Base-by-base conservation (phyloP, 2,797 vertebrate genomes). In the Percopsis omiscomaycus region DNA sequence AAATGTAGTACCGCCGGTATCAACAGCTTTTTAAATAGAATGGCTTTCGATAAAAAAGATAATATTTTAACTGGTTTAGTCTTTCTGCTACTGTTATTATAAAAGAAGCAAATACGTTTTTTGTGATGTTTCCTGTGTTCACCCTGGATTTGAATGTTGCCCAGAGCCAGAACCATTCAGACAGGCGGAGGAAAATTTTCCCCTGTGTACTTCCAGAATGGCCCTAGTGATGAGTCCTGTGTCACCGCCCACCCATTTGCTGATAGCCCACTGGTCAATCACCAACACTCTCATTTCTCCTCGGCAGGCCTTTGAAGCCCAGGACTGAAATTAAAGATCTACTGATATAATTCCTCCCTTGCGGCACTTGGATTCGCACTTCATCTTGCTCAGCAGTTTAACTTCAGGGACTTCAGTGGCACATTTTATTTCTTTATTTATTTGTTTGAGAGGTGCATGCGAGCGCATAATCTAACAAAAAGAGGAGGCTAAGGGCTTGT, bases 261-360 rank as follows among this genome's bases (percentile, higher is more conserved):
- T 84, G 87, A 84, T 81, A 86, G 81, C 81, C 87, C 79, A 79
- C 78, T 77, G 88, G 87, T 89, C 89, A 89, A 73, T 89, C 82
- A 70, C 72, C 74, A 69, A 47, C 78, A 86, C 70, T 80, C 81
- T 86, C 81, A 86, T 89, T 88, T 88, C 89, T 83, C 75, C 77
- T 77, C 59, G 63, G 59, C 69, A 61, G 78, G 75, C 80, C 77
- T 89, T 89, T 89, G 86, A 89, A 88, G 86, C 76, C 78, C 61
- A 52, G 59, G 80, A 86, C 83, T 86, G 85, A 90, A 90, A 92
- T 91, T 86, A 91, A 90, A 90, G 90, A 91, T 91, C 79, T 79
- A 53, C 82, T 75, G 89, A 92, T 91, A 91, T 64, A 79, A 74
- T 64, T 71, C 83, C 50, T 69, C 59, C 75, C 86, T 73, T 62